Evolutionary conservation across 2,797 vertebrate species (phyloP), one percentile per base, ranked within the genome.

Genomic region (Rhadinocentrus ornatus): DNA sequence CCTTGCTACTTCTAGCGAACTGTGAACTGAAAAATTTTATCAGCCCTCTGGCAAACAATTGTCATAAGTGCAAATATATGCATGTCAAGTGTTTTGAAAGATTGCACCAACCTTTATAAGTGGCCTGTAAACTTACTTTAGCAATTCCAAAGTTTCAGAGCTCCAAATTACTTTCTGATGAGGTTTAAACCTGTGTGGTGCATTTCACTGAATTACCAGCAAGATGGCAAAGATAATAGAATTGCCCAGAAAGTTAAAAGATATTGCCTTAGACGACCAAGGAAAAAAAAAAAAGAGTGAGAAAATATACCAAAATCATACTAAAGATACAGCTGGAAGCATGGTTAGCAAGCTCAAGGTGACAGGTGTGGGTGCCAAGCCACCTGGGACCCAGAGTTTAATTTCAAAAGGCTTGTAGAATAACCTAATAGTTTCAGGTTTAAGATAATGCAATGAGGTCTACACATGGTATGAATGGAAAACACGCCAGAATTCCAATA

Each of bases 31-130:
- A 24, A 53, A 53, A 53, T 53, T 13, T 26, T 27, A 53, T 53
- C 22, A 53, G 27, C 4, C 50, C 24, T 24, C 24, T 53, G 50
- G 24, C 24, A 53, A 53, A 53, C 50, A 53, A 53, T 44, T 53
- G 50, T 53, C 50, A 53, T 53, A 27, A 53, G 24, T 15, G 24
- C 22, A 53, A 53, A 53, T 27, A 53, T 53, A 53, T 53, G 50
- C 50, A 53, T 53, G 50, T 53, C 50, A 53, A 53, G 50, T 53
- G 50, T 53, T 53, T 26, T 53, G 50, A 53, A 53, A 53, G 24
- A 27, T 53, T 53, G 50, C 50, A 53, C 50, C 50, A 53, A 53
- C 50, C 50, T 53, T 53, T 53, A 53, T 53, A 53, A 27, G 50
- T 27, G 50, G 24, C 50, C 50, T 53, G 22, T 26, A 53, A 26